These are phyloP conservation scores for Antechinus stuartii DNA, from an alignment of 2,113 vertebrate genomes.

Conservation along the genomic window DNA sequence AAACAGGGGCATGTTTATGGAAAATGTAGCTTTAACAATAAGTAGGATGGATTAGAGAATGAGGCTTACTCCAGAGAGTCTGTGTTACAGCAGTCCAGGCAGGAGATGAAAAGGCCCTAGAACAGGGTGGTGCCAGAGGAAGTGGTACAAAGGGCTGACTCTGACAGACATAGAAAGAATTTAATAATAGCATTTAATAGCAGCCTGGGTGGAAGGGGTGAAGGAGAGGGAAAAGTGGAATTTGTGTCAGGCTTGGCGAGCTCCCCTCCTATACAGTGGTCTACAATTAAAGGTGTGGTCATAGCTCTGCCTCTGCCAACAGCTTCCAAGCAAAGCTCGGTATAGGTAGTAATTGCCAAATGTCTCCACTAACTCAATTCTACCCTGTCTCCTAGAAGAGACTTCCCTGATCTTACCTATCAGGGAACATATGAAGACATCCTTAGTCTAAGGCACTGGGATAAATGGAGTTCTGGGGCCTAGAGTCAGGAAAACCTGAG, in stretches of 20 bases:
- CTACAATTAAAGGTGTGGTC: neutral
- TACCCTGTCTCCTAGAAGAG: neutral
- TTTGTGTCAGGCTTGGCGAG: neutral
- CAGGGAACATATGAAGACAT: neutral
- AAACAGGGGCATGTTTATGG: neutral
- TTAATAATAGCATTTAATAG: neutral
- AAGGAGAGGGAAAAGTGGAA: neutral
- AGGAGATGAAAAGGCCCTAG: neutral
- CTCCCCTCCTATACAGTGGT: neutral
- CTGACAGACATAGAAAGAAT: neutral
- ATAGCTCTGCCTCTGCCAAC: neutral
- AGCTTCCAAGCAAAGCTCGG: neutral
- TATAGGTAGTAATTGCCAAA: neutral
- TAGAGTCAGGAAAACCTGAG: neutral
- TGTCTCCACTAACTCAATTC: neutral
- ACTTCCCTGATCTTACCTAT: neutral
- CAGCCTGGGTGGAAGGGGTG: neutral
- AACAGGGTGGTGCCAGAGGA: neutral
- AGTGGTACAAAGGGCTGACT: constrained; percentile 3
- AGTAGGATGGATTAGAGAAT: neutral
- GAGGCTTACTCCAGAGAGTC: neutral
- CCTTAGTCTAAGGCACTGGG: neutral
- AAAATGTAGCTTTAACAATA: neutral
- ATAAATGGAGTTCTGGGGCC: neutral
- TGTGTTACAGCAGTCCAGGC: neutral